Evolutionary conservation across 2,797 vertebrate species (phyloP).

Genomic region (Neopelma chrysocephalum): DNA sequence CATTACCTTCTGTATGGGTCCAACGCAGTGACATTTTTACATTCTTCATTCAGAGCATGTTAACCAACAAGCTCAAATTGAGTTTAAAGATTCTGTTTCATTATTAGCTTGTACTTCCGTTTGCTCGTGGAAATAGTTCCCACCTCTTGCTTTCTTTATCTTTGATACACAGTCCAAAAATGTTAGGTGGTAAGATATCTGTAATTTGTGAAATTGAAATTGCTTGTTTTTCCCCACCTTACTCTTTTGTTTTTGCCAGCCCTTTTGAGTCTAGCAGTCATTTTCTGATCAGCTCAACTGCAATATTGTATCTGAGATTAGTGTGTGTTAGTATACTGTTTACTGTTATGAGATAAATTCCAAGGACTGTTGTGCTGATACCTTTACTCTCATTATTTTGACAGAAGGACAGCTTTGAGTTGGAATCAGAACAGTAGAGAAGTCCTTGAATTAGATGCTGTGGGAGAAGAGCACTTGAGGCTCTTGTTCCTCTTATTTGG

Average conservation of each 20-base stretch:
- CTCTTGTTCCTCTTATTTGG: not conserved
- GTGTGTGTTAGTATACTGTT: not conserved
- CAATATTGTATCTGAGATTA: not conserved
- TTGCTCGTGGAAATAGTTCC: not conserved
- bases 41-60: not conserved
- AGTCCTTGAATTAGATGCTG: not conserved
- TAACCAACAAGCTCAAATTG: not conserved
- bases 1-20: not conserved
- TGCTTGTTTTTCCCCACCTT: fast-evolving
- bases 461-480: not conserved
- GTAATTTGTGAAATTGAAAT: not conserved
- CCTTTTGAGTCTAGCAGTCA: not conserved
- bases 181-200: not conserved
- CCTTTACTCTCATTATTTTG: not conserved
- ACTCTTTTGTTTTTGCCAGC: not conserved
- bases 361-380: not conserved
- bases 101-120: not conserved
- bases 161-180: not conserved
- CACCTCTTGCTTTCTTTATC: not conserved
- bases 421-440: not conserved
- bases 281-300: not conserved
- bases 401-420: not conserved
- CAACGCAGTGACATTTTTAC: not conserved
- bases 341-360: not conserved
- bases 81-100: not conserved